These are phyloP conservation scores for Eupithecia subfuscata DNA, from an alignment of 2,888 invertebrate genomes.

Conservation along the genomic window DNA sequence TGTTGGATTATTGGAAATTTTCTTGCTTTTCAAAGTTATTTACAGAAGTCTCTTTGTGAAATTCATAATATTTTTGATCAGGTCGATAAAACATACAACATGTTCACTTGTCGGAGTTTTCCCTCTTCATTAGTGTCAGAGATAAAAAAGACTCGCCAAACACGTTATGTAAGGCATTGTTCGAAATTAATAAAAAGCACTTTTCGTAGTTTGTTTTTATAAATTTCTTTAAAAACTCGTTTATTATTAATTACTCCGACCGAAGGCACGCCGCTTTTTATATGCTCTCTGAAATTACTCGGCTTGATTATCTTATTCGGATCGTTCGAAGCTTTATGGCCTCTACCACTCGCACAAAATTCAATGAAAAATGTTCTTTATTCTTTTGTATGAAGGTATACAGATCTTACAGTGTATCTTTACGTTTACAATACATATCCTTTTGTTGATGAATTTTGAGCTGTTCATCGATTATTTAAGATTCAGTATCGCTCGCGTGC, in stretches of 20 bases:
- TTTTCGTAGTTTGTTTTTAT: slow-evolving; percentile 40
- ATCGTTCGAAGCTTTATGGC: slow-evolving; percentile 52
- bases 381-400: slow-evolving; percentile 1
- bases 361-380: slow-evolving; percentile 7
- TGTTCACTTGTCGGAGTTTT: slow-evolving; percentile 18
- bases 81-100: not conserved
- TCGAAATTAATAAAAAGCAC: slow-evolving; percentile 27
- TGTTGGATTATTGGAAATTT: not conserved
- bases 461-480: slow-evolving; percentile 43
- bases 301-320: slow-evolving; percentile 80
- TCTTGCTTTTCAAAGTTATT: not conserved
- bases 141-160: slow-evolving; percentile 25
- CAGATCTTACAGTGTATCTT: not conserved
- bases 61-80: not conserved
- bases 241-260: slow-evolving; percentile 73
- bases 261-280: slow-evolving; percentile 65
- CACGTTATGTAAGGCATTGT: slow-evolving; percentile 26
- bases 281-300: slow-evolving; percentile 73
- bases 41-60: not conserved
- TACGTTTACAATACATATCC: not conserved
- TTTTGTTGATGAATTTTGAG: slow-evolving; percentile 19
- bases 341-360: slow-evolving; percentile 16
- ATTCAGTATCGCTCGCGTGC: slow-evolving; percentile 27
- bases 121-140: slow-evolving; percentile 24
- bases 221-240: slow-evolving; percentile 50